These are phyloP conservation scores for Physella acuta DNA, from an alignment of 1,140 invertebrate genomes.

Conservation along the genomic window DNA sequence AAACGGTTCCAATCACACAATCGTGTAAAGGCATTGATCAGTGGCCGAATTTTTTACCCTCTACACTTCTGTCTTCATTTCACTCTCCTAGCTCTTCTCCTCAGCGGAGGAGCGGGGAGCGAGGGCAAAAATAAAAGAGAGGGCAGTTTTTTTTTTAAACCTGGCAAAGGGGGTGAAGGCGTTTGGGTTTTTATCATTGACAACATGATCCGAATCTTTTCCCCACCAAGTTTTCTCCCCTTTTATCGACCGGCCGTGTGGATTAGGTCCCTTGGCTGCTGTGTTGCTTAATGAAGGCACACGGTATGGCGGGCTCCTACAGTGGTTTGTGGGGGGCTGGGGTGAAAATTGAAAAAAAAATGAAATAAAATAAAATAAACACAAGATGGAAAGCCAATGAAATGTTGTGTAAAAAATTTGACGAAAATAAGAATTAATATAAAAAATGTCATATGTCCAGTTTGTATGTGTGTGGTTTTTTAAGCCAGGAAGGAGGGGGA, in stretches of 20 bases:
- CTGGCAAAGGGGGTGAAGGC: background rate
- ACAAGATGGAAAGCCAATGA: too few relatives aligned
- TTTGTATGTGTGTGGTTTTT: too few relatives aligned
- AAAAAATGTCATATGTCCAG: too few relatives aligned
- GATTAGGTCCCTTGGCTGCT: background rate
- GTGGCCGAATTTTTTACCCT: too few relatives aligned
- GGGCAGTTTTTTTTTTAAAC: background rate
- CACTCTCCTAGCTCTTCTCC: background rate
- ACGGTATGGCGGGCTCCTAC: background rate
- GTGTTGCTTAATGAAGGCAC: conserved; percentile 8
- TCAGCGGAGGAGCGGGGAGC: background rate
- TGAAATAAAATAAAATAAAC: too few relatives aligned
- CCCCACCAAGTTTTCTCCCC: background rate
- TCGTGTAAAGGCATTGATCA: too few relatives aligned
- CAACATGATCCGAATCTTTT: conserved; percentile 6
- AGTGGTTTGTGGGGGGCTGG: too few relatives aligned
- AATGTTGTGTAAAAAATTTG: too few relatives aligned
- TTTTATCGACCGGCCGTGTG: background rate
- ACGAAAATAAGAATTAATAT: too few relatives aligned
- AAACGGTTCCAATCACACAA: too few relatives aligned
- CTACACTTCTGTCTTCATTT: too few relatives aligned
- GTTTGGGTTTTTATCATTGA: background rate
- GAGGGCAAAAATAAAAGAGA: background rate
- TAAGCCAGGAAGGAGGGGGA: background rate
- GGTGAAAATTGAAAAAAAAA: too few relatives aligned